Conservation (phyloP, 2,113 vertebrate genomes). For the Aepyceros melampus region DNA sequence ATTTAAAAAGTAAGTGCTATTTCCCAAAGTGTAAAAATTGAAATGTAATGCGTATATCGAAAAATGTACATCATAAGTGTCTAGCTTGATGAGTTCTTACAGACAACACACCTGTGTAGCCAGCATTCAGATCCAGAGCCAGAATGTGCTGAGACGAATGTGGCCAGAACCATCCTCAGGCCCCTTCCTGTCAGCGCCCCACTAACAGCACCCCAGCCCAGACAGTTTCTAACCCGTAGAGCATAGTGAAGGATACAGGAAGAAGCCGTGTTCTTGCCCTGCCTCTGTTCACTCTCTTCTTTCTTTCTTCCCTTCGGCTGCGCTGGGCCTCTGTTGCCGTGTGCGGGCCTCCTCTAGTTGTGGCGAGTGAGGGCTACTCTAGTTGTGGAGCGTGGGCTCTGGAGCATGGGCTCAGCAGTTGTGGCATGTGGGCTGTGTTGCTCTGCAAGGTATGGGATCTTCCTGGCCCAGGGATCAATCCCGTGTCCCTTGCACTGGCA, state of each 20-base stretch:
- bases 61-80: neutral
- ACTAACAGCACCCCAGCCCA: too few relatives aligned
- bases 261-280: neutral
- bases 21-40: neutral
- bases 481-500: neutral
- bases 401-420: neutral
- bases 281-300: neutral
- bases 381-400: neutral
- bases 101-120: neutral
- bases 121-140: neutral
- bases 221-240: neutral
- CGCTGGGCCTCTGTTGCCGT: neutral
- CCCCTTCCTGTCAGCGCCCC: too few relatives aligned
- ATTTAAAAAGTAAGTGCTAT: neutral
- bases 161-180: neutral
- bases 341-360: neutral
- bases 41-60: rapidly evolving
- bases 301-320: neutral
- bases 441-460: neutral
- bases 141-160: neutral
- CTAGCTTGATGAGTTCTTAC: neutral
- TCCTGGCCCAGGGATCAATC: neutral
- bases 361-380: neutral
- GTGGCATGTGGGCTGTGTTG: neutral
- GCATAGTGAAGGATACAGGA: rapidly evolving